Evolutionary conservation across 2,888 invertebrate genomes (phyloP), one percentile per base, ranked within the genome.

Genomic region (Cephus runcator): DNA sequence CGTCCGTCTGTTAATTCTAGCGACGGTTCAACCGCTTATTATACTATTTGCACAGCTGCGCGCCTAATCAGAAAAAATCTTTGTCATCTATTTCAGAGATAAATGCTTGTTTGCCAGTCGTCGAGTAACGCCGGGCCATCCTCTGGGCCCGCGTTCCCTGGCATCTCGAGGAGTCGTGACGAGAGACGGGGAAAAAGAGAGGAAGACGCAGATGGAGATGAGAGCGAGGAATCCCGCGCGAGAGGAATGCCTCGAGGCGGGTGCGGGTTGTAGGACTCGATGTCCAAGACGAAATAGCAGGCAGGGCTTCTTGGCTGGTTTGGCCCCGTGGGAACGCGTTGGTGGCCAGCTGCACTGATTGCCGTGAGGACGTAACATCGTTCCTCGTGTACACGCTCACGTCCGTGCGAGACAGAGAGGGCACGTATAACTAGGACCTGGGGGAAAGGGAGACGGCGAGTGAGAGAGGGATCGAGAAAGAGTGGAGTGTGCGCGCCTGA

Each of bases 271-370:
- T 71, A 31, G 30, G 34, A 31, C 71, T 71, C 71, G 71, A 56
- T 56, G 56, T 56, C 56, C 56, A 56, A 56, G 56, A 56, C 56
- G 56, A 56, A 56, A 56, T 56, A 56, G 23, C 56, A 56, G 56
- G 30, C 74, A 30, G 74, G 74, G 34, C 36, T 30, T 77, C 73
- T 82, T 81, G 85, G 86, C 86, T 83, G 86, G 85, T 88, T 87
- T 87, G 89, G 88, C 89, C 88, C 88, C 90, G 90, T 90, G 90
- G 89, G 90, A 90, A 90, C 89, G 90, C 90, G 90, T 90, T 89
- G 90, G 90, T 89, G 90, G 89, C 89, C 90, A 90, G 90, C 90
- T 90, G 90, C 90, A 90, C 88, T 89, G 89, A 90, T 89, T 88
- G 89, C 89, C 86, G 85, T 83, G 88, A 87, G 88, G 87, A 87